Percentiles rank a stretch among this genome's conserved stretches.
phyloP scores from a whole-genome alignment of 2,797 vertebrate species.

The Choloepus didactylus region DNA sequence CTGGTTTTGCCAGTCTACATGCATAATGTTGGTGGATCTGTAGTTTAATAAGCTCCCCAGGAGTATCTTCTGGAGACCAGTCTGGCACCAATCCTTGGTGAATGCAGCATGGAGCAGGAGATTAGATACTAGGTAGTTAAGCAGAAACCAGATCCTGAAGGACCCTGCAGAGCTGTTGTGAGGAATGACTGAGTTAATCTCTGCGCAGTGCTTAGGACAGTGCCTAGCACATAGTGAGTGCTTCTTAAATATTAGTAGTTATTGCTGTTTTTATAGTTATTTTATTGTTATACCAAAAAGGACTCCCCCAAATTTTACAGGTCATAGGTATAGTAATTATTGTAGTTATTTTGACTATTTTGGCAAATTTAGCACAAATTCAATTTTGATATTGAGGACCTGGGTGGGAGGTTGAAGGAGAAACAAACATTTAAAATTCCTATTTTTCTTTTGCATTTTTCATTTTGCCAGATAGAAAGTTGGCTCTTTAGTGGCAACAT shows the following conservation, averaged over 20 bases:
- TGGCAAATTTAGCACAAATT: constrained; percentile 60
- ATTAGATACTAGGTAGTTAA: not conserved
- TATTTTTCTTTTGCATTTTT: constrained; percentile 62
- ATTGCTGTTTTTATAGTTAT: constrained; percentile 2
- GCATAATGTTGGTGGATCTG: not conserved
- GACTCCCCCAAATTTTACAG: constrained; percentile 5
- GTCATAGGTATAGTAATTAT: constrained; percentile 27
- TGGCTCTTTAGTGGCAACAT: constrained; percentile 38
- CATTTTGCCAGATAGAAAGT: constrained; percentile 39
- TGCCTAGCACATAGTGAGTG: not conserved
- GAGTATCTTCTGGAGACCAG: not conserved
- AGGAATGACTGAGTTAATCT: not conserved
- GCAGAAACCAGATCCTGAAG: not conserved
- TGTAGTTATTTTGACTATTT: constrained; percentile 70
- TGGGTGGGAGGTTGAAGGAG: constrained; percentile 14
- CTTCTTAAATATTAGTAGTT: not conserved
- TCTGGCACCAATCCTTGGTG: not conserved
- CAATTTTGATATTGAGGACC: constrained; percentile 27
- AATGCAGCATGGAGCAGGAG: not conserved
- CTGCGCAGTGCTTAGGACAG: not conserved
- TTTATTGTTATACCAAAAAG: constrained; percentile 28
- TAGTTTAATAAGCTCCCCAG: not conserved
- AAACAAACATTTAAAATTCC: constrained; percentile 57
- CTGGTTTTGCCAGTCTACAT: not conserved
- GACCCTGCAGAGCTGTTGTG: not conserved